Conservation (phyloP, 2,797 vertebrate genomes). For the Poliocrania exsul region DNA sequence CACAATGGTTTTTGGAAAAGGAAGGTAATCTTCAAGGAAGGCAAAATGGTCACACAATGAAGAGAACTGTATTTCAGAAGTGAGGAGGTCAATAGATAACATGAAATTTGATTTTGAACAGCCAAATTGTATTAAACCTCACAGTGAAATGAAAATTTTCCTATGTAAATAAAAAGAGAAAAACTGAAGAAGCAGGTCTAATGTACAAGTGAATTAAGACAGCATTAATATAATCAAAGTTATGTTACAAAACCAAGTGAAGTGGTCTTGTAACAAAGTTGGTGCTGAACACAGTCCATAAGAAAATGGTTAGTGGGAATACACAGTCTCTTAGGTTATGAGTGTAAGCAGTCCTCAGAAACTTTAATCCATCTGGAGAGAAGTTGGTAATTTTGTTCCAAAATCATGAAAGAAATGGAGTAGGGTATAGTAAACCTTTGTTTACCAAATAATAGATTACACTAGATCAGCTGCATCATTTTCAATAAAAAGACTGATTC, state of each 20-base stretch:
- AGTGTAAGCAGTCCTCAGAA: not conserved
- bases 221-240: not conserved
- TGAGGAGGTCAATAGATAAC: not conserved
- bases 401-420: not conserved
- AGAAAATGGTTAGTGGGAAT: not conserved
- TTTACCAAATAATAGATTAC: not conserved
- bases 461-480: not conserved
- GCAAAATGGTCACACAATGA: not conserved
- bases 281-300: not conserved
- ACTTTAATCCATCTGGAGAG: not conserved
- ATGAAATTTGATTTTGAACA: not conserved
- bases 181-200: not conserved
- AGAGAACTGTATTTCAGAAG: not conserved
- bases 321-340: not conserved
- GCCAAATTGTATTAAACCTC: not conserved
- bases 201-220: not conserved
- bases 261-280: not conserved
- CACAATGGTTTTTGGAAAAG: not conserved
- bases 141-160: not conserved
- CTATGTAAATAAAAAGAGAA: not conserved
- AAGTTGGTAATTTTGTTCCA: not conserved
- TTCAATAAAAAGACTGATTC: not conserved
- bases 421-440: not conserved
- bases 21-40: not conserved
- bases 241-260: not conserved